phyloP scores from a whole-genome alignment of 2,113 vertebrate genomes.

The Clarias gariepinus region DNA sequence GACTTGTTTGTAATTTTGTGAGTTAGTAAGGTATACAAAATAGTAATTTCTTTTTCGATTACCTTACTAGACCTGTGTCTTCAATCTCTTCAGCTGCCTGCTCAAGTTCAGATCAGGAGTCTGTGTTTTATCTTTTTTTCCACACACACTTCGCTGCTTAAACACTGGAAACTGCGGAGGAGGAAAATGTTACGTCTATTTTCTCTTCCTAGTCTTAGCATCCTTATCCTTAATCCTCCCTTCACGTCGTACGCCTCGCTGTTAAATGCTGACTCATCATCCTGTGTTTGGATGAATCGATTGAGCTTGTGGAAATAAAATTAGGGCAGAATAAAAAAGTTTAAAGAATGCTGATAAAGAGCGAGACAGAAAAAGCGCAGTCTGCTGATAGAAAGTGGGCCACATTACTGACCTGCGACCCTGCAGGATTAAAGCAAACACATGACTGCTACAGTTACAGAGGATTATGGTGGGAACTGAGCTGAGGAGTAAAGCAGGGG shows the following conservation, averaged over 20 bases:
- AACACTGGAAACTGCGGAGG: background rate
- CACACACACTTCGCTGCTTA: background rate
- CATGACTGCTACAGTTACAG: background rate
- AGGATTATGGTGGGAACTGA: conserved; percentile 27
- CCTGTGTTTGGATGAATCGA: conserved; percentile 29
- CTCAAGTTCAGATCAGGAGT: background rate
- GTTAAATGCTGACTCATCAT: conserved; percentile 20
- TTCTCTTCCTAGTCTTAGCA: background rate
- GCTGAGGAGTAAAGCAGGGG: background rate
- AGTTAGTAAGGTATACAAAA: background rate
- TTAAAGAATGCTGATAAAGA: conserved; percentile 9
- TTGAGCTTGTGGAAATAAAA: background rate
- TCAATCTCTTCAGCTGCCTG: background rate
- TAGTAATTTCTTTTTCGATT: background rate
- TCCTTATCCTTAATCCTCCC: background rate
- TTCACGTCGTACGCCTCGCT: background rate
- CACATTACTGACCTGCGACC: conserved; percentile 56
- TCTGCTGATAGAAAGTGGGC: background rate
- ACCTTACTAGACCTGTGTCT: background rate
- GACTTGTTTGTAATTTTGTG: background rate
- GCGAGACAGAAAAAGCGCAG: background rate
- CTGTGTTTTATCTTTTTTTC: conserved; percentile 10
- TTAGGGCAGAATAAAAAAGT: background rate
- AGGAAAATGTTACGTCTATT: conserved; percentile 7
- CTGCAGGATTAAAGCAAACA: conserved; percentile 4